Percentiles rank a stretch among this genome's conserved stretches.
Conservation (phyloP, 2,797 vertebrate genomes). For the Enteromius afrohamiltoni region DNA sequence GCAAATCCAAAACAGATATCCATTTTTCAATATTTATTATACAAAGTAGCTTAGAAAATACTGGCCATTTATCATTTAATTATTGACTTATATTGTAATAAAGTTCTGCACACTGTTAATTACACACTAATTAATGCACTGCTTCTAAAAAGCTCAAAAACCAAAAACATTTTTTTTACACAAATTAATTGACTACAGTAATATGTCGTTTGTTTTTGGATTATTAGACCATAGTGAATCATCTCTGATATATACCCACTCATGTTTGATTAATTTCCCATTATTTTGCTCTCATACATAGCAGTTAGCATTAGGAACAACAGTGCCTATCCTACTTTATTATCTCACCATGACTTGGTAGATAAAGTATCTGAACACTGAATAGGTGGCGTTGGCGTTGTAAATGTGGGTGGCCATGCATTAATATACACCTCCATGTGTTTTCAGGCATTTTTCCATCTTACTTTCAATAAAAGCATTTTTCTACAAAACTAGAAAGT, state of each 20-base stretch:
- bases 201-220: not conserved
- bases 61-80: not conserved
- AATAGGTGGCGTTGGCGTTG: not conserved
- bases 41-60: not conserved
- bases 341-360: not conserved
- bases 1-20: no score
- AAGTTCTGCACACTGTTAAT: not conserved
- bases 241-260: not conserved
- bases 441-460: not conserved
- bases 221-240: not conserved
- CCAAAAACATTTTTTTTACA: no score
- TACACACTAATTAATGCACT: not conserved
- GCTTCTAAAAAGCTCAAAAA: not conserved
- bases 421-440: slow-evolving; percentile 14
- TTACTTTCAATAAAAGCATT: not conserved
- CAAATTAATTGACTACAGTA: not conserved
- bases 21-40: not conserved
- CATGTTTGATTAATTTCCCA: not conserved
- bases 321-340: not conserved
- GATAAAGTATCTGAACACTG: not conserved
- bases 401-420: not conserved
- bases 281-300: not conserved
- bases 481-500: not conserved
- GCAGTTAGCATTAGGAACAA: not conserved
- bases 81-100: not conserved